A percentile compares a stretch with the other conserved stretches of the same genome.
Conservation (phyloP, 2,888 invertebrate species). For the Belgica antarctica region DNA sequence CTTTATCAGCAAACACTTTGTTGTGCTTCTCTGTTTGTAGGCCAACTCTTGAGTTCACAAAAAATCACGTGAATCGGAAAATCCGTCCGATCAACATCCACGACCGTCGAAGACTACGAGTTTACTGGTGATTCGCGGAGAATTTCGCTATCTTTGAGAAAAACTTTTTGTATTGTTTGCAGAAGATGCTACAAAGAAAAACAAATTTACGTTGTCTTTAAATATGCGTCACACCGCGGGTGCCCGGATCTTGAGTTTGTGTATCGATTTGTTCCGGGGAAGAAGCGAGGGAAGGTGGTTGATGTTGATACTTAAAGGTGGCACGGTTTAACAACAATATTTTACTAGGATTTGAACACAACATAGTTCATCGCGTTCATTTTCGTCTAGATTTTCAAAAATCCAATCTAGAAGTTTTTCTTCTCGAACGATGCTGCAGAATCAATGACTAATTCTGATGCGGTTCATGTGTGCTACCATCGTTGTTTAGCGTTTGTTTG, state of each 20-base stretch:
- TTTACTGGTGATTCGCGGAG: no score
- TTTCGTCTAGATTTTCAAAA: background rate
- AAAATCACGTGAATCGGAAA: conserved; percentile 1
- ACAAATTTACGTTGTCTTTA: background rate
- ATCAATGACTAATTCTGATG: no score
- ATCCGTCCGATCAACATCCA: background rate
- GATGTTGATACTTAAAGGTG: no score
- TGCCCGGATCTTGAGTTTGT: background rate
- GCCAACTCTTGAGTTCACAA: no score
- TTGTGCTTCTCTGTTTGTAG: background rate
- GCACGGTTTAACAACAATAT: no score
- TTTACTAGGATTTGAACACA: no score
- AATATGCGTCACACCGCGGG: background rate
- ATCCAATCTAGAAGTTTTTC: background rate
- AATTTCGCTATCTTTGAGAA: conserved; percentile 1
- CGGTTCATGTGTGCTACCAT: no score
- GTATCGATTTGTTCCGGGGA: background rate
- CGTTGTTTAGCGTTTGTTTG: background rate
- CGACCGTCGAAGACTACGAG: background rate
- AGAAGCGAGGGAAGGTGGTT: background rate
- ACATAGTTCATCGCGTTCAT: no score
- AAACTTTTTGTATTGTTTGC: conserved; percentile 6
- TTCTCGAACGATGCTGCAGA: background rate
- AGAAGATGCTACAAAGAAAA: conserved; percentile 1
- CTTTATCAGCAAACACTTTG: background rate